These are phyloP conservation scores for Macaria notata DNA, from an alignment of 2,888 invertebrate species.

Conservation along the genomic window DNA sequence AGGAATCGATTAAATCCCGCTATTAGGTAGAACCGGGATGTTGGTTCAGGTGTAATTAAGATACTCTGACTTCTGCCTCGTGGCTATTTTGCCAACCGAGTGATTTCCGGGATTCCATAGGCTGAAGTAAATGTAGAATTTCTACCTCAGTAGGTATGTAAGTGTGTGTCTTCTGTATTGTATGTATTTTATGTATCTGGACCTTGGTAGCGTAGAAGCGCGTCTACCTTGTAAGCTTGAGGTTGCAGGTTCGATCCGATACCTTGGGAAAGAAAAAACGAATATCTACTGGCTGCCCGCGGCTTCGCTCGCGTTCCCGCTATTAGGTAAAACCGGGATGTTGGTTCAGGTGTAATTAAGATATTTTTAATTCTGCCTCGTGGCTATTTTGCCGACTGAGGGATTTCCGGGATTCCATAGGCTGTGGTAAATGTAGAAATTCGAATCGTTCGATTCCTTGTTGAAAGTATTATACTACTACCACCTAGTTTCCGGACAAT, in stretches of 20 bases:
- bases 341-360: slow-evolving; percentile 17
- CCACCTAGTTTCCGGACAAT: too few species aligned
- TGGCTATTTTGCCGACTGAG: slow-evolving; percentile 8
- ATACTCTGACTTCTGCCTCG: slow-evolving; percentile 5
- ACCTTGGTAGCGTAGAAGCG: too few species aligned
- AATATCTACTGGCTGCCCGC: too few species aligned
- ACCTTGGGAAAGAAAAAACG: too few species aligned
- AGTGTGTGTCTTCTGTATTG: too few species aligned
- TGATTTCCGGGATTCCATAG: slow-evolving; percentile 5
- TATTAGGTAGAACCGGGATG: slow-evolving; percentile 15
- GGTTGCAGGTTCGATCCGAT: too few species aligned
- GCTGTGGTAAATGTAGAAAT: not conserved
- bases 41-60: slow-evolving; percentile 17
- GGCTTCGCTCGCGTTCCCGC: not conserved
- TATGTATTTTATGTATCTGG: too few species aligned
- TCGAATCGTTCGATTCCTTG: too few species aligned
- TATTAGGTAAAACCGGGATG: slow-evolving; percentile 13
- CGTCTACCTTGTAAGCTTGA: too few species aligned
- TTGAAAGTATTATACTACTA: too few species aligned
- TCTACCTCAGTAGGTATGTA: too few species aligned
- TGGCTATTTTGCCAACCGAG: slow-evolving; percentile 9
- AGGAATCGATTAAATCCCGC: slow-evolving; percentile 17
- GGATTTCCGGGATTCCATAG: slow-evolving; percentile 4
- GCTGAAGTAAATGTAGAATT: not conserved
- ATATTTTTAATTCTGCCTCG: slow-evolving; percentile 1